phyloP scores from a whole-genome alignment of 1,140 invertebrate genomes.

The Hycleus phaleratus region DNA sequence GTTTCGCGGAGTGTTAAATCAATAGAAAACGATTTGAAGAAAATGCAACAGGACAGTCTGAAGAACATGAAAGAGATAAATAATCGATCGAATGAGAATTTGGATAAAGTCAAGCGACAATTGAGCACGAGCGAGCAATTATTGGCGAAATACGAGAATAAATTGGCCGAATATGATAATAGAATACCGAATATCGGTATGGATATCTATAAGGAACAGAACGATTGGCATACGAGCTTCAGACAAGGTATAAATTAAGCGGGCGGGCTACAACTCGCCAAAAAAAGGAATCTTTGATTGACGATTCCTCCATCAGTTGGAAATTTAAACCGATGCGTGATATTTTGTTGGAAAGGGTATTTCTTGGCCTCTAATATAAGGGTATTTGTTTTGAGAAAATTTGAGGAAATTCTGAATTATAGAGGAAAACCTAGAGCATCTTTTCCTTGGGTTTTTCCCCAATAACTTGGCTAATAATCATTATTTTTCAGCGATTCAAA shows the following conservation, averaged over 20 bases:
- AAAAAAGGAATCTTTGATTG: too few species aligned
- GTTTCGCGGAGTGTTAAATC: constrained; percentile 47
- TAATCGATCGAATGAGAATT: constrained; percentile 30
- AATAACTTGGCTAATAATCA: too few species aligned
- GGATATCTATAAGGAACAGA: constrained; percentile 36
- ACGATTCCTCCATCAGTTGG: too few species aligned
- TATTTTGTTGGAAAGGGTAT: too few species aligned
- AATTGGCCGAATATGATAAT: constrained; percentile 47
- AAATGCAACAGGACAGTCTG: constrained; percentile 34
- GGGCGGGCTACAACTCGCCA: too few species aligned
- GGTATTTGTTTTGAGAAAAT: too few species aligned
- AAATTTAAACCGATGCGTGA: too few species aligned
- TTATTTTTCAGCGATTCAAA: too few species aligned
- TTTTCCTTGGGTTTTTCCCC: too few species aligned
- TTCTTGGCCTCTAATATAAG: too few species aligned
- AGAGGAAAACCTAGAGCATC: too few species aligned
- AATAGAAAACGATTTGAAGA: constrained; percentile 45
- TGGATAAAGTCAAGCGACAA: constrained; percentile 35
- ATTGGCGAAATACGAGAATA: constrained; percentile 47
- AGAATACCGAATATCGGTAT: constrained; percentile 35
- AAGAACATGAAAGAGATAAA: constrained; percentile 31
- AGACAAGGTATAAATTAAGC: constrained; percentile 6
- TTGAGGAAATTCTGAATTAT: too few species aligned
- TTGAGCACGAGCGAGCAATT: constrained; percentile 43
- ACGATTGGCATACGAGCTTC: constrained; percentile 43